phyloP scores from a whole-genome alignment of 2,797 vertebrate species.

The Sebastes taczanowskii region DNA sequence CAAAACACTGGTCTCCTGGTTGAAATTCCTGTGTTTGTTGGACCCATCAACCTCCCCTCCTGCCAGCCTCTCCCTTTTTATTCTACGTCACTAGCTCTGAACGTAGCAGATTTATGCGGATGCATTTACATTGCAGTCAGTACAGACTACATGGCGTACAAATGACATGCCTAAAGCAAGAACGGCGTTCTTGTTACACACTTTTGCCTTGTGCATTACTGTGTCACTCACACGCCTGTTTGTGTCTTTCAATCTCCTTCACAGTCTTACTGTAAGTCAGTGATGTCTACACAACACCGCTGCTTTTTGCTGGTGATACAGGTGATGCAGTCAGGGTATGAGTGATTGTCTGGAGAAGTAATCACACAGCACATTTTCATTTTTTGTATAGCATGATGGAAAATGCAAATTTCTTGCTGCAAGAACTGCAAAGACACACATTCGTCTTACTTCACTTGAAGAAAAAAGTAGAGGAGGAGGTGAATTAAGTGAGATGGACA shows the following conservation, averaged over 20 bases:
- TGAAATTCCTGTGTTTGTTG: too few relatives aligned
- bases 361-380: background rate
- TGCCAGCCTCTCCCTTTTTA: too few relatives aligned
- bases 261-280: background rate
- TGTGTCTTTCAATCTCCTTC: background rate
- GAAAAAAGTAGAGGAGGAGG: background rate
- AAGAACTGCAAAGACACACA: background rate
- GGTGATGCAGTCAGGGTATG: background rate
- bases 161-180: too few relatives aligned
- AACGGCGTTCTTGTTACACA: too few relatives aligned
- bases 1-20: too few relatives aligned
- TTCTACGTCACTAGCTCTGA: accelerated
- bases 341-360: background rate
- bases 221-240: too few relatives aligned
- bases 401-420: background rate
- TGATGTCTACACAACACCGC: background rate
- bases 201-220: too few relatives aligned
- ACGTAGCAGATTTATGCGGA: accelerated
- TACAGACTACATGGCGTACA: too few relatives aligned
- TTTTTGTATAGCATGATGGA: background rate
- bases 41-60: too few relatives aligned
- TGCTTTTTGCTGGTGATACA: background rate
- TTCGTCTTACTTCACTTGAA: conserved; percentile 11
- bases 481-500: background rate
- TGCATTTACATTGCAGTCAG: too few relatives aligned